Base-by-base conservation (phyloP, 64 coral and sea anemone genomes). In the Montipora sp. region DNA sequence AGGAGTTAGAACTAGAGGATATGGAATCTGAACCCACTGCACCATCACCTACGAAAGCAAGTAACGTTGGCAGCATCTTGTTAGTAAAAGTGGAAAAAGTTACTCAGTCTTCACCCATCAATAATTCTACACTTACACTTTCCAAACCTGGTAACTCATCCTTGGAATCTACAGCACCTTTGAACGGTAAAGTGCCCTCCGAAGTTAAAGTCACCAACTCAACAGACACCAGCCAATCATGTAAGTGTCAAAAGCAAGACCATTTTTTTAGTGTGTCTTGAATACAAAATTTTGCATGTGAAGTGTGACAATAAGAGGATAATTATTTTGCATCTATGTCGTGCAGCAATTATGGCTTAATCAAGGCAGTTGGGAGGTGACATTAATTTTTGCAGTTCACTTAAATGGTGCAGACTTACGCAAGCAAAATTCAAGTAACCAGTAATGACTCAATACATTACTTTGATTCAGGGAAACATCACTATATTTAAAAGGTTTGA, bases 1-100 rank as follows among this genome's bases (percentile, higher is more conserved):
- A 85, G 49, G 82, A 85, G 3, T 49, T 85, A 13, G 63, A 72
- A 71, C 15, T 71, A 71, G 82, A 22, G 46, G 82, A 71, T n/a
- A 45, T 69, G 4, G 4, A 22, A 9, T 14, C 60, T 72, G 82
- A 72, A 48, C 46, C 13, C 50, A 14, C 49, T 1, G 20, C 47
- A 19, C 82, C 65, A 49, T 72, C 61, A 49, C 63, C 45, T 48
- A 49, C 82, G n/a, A 9, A 55, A 65, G 23, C 18, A 49, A 85
- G n/a, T 70, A 48, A 72, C 50, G 63, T 9, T 36, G 1, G 1
- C 45, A 72, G 63, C 47, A 2, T 14, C 65, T 71, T 51, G 20
- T 12, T 36, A 47, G 18, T 67, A 47, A 67, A 66, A 47, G 80
- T 5, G 47, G 65, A 71, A 71, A 22, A 85, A 7, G 15, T 67